Evolutionary conservation across 1,140 invertebrate genomes (phyloP).

Genomic region (Phthorimaea operculella): DNA sequence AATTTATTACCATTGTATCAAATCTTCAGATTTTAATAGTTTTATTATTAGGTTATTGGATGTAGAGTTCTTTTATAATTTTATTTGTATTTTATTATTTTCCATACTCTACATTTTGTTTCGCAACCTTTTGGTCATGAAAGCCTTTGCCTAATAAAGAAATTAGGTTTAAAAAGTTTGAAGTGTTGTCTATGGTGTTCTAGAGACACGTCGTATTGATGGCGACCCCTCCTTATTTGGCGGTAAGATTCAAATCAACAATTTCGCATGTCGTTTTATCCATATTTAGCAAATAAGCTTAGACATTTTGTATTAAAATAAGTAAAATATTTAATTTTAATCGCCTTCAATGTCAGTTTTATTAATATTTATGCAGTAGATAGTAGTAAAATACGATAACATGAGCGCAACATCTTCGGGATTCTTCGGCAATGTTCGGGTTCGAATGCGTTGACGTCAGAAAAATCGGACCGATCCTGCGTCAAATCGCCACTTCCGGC

Average conservation of each 20-base stretch:
- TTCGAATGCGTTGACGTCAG: slow-evolving; percentile 60
- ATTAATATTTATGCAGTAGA: not conserved
- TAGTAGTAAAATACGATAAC: slow-evolving; percentile 8
- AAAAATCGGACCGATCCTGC: slow-evolving; percentile 58
- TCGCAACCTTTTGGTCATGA: no score
- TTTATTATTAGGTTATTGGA: no score
- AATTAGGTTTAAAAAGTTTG: not conserved
- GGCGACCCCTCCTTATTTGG: slow-evolving; percentile 56
- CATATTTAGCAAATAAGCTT: not conserved
- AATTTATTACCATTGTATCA: no score
- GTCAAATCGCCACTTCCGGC: slow-evolving; percentile 62
- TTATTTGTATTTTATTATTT: no score
- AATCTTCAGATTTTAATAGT: no score
- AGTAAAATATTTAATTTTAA: not conserved
- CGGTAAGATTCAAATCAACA: slow-evolving; percentile 42
- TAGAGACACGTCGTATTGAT: slow-evolving; percentile 60
- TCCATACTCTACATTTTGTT: no score
- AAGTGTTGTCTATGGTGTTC: slow-evolving; percentile 12
- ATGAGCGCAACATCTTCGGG: slow-evolving; percentile 29
- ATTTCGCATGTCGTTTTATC: slow-evolving; percentile 6
- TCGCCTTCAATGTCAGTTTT: not conserved
- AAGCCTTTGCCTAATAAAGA: not conserved
- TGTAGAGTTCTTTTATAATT: no score
- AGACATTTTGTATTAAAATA: not conserved
- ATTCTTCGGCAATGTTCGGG: slow-evolving; percentile 47